Evolutionary conservation across 2,888 invertebrate genomes (phyloP).

Genomic region (Leptinotarsa tumamoca): DNA sequence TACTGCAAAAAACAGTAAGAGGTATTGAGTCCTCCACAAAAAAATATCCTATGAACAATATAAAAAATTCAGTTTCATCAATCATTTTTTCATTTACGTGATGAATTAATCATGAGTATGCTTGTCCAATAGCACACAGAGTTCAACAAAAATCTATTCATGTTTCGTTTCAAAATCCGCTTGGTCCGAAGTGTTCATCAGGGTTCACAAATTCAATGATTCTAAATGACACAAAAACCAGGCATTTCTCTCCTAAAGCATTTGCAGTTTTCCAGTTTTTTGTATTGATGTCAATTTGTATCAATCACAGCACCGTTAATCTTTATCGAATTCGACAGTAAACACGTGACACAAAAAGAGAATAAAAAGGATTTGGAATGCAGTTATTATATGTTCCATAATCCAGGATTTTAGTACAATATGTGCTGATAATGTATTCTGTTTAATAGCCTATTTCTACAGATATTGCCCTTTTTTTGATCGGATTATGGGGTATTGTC

Average conservation of each 20-base stretch:
- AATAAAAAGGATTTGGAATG: conserved; percentile 26
- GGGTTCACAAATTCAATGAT: neutral
- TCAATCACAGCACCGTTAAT: conserved; percentile 16
- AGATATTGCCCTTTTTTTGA: conserved; percentile 63
- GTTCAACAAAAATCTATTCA: too few relatives aligned
- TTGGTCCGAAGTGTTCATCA: too few relatives aligned
- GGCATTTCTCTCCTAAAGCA: neutral
- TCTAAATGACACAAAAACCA: neutral
- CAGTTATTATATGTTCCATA: conserved; percentile 52
- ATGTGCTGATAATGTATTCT: conserved; percentile 61
- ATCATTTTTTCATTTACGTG: too few relatives aligned
- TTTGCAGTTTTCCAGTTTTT: conserved; percentile 2
- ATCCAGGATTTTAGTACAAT: conserved; percentile 61
- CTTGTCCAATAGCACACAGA: too few relatives aligned
- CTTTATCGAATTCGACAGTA: conserved; percentile 23
- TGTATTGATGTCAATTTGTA: conserved; percentile 21
- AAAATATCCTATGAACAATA: too few relatives aligned
- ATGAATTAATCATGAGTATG: too few relatives aligned
- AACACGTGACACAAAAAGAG: conserved; percentile 28
- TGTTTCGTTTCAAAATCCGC: too few relatives aligned
- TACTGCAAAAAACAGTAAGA: too few relatives aligned
- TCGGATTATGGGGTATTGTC: conserved; percentile 57
- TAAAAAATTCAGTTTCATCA: too few relatives aligned
- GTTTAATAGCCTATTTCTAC: conserved; percentile 64
- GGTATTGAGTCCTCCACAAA: too few relatives aligned